These are phyloP conservation scores for Australoheros facetus DNA, from an alignment of 2,797 vertebrate species.

Conservation along the genomic window DNA sequence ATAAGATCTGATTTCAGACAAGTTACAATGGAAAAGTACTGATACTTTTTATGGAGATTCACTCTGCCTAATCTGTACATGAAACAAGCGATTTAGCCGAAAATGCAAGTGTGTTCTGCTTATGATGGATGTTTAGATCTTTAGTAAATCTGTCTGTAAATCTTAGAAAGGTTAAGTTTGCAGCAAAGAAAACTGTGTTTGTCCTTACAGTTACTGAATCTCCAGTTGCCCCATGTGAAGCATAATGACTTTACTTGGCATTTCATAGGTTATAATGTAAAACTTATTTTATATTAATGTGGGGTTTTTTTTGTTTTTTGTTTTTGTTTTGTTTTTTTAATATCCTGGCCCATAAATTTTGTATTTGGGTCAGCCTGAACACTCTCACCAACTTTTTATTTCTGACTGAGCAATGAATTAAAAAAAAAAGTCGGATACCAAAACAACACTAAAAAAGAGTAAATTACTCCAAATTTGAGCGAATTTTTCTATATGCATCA, in stretches of 20 bases:
- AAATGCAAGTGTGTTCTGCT: background rate
- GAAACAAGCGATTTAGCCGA: constrained; percentile 1
- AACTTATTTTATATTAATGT: background rate
- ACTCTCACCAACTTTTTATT: background rate
- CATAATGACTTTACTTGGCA: background rate
- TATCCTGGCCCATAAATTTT: too few species aligned
- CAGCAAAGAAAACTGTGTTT: background rate
- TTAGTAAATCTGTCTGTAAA: constrained; percentile 4
- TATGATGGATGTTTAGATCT: background rate
- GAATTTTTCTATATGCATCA: background rate
- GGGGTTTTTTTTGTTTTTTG: background rate
- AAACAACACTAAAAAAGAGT: background rate
- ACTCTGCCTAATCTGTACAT: constrained; percentile 2
- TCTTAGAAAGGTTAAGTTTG: background rate
- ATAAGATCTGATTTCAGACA: constrained; percentile 35
- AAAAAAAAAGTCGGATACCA: background rate
- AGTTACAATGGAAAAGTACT: constrained; percentile 22
- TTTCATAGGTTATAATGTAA: background rate
- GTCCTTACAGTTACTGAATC: background rate
- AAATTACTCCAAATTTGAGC: background rate
- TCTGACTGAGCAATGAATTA: background rate
- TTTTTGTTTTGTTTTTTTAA: background rate
- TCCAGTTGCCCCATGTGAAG: background rate
- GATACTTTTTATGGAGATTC: constrained; percentile 26
- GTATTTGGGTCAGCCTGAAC: background rate